Base-by-base conservation (phyloP, 2,113 vertebrate genomes). In the Laticauda laticaudata region DNA sequence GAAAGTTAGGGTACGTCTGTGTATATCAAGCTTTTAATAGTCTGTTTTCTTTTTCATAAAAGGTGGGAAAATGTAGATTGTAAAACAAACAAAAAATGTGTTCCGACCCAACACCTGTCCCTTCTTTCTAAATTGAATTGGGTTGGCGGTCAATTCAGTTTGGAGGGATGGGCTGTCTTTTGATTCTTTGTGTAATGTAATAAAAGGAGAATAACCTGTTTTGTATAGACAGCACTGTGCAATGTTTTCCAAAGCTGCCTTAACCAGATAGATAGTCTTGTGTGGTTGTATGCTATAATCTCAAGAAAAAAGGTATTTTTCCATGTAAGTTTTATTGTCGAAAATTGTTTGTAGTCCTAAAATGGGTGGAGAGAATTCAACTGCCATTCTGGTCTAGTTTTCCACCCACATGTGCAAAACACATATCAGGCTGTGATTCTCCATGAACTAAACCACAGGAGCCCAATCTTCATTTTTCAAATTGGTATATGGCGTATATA, bases 211-310 rank as follows among this genome's bases (percentile, higher is more conserved):
- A 95, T 91, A 95, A 57, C 86, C 56, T 85, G 85, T 54, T 51
- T 91, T 1, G 45, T 39, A 81, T 10, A 89, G 95, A 94, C 86
- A 95, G 89, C 92, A 94, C 94, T 88, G 92, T 93, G 92, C 87
- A 69, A 94, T 96, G 96, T 96, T 94, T 95, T 97, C 95, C 94
- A 90, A 89, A 91, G 85, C 93, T 97, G 97, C 97, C 97, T 98
- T 97, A 96, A 96, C 93, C 55, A 95, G 94, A 91, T 87, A 91
- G 87, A 93, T 91, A 90, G 14, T 95, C 4, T 51, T 14, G 2
- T 20, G 3, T 91, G 26, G 29, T 91, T 92, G 93, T 86, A 61
- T 75, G 94, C 95, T 94, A 55, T 91, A 48, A 54, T 91, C 69
- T 91, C 26, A 45, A 59, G 0, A 61, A 61, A 10, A 88, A 39